Conservation (phyloP, 92 coral and sea anemone genomes). For the Paragorgia papillata region DNA sequence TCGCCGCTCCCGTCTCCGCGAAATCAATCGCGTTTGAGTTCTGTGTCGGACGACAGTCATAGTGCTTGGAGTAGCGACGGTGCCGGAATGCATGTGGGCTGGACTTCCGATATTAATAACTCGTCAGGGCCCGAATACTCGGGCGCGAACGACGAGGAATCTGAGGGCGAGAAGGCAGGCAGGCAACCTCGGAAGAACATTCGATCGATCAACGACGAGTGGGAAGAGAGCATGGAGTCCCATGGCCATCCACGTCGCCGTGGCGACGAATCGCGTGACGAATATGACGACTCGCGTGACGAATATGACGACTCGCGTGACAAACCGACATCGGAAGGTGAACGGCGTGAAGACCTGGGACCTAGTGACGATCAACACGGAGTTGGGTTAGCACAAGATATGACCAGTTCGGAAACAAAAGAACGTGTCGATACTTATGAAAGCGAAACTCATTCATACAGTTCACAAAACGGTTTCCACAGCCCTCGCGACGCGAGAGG, state of each 20-base stretch:
- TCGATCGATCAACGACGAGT: neutral
- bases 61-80: conserved; percentile 40
- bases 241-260: conserved; percentile 12
- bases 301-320: neutral
- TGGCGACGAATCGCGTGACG: too few species aligned
- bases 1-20: conserved; percentile 34
- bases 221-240: conserved; percentile 26
- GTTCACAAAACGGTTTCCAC: neutral
- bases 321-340: neutral
- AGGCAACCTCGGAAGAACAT: neutral
- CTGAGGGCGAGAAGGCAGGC: conserved; percentile 27
- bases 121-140: conserved; percentile 37
- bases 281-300: neutral
- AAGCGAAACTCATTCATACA: neutral
- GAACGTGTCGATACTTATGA: neutral
- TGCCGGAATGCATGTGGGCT: conserved; percentile 31
- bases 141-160: conserved; percentile 23
- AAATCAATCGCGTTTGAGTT: conserved; percentile 31
- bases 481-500: neutral
- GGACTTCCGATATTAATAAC: conserved; percentile 30
- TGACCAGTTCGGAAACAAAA: conserved; percentile 3
- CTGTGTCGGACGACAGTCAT: conserved; percentile 22
- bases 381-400: conserved; percentile 13
- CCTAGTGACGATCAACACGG: neutral
- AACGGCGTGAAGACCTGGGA: neutral